Conservation (phyloP, 2,113 vertebrate species). For the Pionites leucogaster region DNA sequence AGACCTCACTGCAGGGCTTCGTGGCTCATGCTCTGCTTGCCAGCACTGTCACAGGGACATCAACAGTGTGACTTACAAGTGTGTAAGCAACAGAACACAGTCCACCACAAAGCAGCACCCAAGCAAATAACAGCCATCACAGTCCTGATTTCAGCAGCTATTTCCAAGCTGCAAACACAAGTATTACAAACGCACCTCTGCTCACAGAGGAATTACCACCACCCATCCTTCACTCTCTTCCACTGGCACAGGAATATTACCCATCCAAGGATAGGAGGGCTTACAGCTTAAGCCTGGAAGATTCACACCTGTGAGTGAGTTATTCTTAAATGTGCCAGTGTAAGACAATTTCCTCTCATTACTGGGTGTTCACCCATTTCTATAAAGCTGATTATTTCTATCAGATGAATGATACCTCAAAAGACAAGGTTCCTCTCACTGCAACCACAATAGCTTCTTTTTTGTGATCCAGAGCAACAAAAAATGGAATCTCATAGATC, state of each 20-base stretch:
- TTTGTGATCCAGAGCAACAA: conserved; percentile 94
- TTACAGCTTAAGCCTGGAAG: neutral
- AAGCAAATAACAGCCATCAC: neutral
- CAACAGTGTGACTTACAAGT: neutral
- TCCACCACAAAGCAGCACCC: neutral
- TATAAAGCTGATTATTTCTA: neutral
- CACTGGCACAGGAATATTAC: neutral
- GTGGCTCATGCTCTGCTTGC: rapidly evolving
- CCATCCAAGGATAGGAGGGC: neutral
- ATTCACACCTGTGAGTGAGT: neutral
- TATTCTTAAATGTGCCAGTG: neutral
- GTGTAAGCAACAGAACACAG: neutral
- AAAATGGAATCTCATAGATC: conserved; percentile 97
- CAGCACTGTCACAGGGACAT: neutral
- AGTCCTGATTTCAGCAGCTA: neutral
- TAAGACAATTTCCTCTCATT: neutral
- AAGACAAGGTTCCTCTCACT: conserved; percentile 93
- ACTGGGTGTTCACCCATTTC: neutral
- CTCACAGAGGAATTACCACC: neutral
- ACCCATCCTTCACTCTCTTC: neutral
- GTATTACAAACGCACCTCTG: neutral
- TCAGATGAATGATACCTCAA: conserved; percentile 77
- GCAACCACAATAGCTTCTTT: conserved; percentile 91
- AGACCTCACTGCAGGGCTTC: neutral
- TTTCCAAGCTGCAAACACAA: neutral